Conservation (phyloP, 2,113 vertebrate genomes). For the Sterna hirundo region DNA sequence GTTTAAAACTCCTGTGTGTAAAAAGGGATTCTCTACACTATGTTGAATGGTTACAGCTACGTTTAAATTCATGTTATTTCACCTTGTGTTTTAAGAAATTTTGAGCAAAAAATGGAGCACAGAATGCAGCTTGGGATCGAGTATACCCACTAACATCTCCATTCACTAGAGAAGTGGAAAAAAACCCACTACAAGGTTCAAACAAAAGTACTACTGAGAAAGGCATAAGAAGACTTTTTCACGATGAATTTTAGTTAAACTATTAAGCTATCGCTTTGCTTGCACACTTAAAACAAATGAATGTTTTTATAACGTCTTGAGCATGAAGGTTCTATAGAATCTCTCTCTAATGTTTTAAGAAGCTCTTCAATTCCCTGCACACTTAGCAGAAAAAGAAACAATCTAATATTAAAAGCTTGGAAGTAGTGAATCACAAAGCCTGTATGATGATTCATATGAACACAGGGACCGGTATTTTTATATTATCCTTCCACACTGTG, state of each 20-base stretch:
- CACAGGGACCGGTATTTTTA: background rate
- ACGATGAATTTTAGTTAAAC: background rate
- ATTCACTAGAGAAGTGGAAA: background rate
- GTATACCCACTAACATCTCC: background rate
- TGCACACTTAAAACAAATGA: background rate
- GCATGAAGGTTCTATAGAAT: background rate
- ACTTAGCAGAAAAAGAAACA: background rate
- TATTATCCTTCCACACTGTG: background rate
- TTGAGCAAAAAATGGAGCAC: background rate
- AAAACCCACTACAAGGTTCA: background rate
- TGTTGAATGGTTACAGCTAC: background rate
- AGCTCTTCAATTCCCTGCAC: background rate
- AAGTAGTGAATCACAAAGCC: background rate
- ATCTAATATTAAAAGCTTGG: background rate
- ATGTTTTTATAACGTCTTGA: background rate
- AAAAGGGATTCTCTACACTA: background rate
- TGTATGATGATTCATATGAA: background rate
- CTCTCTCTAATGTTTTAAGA: background rate
- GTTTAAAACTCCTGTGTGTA: background rate
- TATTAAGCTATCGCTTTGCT: background rate
- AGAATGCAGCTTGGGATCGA: background rate
- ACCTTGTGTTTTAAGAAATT: background rate
- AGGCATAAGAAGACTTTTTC: background rate
- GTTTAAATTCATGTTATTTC: background rate
- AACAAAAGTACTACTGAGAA: background rate